Evolutionary conservation across 2,888 invertebrate species (phyloP).

Genomic region (Trachelus troglodyta): DNA sequence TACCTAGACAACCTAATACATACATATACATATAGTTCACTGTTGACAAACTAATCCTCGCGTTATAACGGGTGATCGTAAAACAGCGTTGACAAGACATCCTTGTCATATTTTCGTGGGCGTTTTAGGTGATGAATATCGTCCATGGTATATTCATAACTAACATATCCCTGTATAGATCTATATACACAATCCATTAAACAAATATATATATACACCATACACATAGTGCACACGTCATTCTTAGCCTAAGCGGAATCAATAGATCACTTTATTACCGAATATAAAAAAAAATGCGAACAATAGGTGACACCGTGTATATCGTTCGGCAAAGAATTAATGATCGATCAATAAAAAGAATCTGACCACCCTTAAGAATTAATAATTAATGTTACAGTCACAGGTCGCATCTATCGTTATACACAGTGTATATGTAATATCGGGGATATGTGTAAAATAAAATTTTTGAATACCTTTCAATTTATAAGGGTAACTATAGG

Average conservation of each 20-base stretch:
- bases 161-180: neutral
- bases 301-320: neutral
- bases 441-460: too few species aligned
- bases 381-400: neutral
- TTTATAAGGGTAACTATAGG: neutral
- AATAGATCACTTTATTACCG: constrained; percentile 28
- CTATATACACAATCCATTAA: neutral
- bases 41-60: constrained; percentile 63
- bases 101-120: constrained; percentile 52
- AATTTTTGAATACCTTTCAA: too few species aligned
- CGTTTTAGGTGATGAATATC: constrained; percentile 51
- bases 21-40: neutral
- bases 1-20: neutral
- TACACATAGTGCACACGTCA: neutral
- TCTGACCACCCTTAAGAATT: neutral
- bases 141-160: constrained; percentile 24
- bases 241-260: constrained; percentile 18
- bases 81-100: constrained; percentile 53
- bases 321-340: neutral
- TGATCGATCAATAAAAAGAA: too few species aligned
- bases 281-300: neutral
- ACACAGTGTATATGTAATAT: too few species aligned
- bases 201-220: too few species aligned
- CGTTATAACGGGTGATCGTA: constrained; percentile 54
- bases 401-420: neutral